These are phyloP conservation scores for Threskiornis aethiopicus DNA, from an alignment of 2,797 vertebrate genomes.

Conservation along the genomic window DNA sequence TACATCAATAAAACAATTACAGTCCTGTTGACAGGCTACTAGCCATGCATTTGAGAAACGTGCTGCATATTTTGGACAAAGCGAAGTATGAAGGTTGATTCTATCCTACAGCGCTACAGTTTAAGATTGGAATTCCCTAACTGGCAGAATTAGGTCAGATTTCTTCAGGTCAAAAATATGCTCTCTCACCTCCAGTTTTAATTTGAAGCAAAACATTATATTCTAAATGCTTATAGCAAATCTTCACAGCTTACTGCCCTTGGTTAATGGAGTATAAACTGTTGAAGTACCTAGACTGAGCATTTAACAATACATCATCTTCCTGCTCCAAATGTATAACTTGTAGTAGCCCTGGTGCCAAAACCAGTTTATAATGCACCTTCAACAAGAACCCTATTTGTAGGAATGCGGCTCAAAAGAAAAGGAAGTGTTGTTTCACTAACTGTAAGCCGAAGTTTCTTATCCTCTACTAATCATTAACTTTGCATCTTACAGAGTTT, in stretches of 20 bases:
- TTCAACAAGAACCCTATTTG: neutral
- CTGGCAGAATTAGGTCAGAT: conserved; percentile 14
- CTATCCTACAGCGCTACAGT: neutral
- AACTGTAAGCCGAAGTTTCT: neutral
- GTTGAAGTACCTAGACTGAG: conserved; percentile 32
- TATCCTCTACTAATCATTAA: neutral
- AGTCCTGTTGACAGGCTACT: neutral
- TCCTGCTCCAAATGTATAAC: conserved; percentile 51
- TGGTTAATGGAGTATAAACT: conserved; percentile 52
- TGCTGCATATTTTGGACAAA: neutral
- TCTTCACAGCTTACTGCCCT: conserved; percentile 41
- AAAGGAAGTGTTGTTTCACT: neutral
- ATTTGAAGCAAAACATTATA: conserved; percentile 26
- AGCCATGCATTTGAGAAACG: neutral
- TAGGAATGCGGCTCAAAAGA: neutral
- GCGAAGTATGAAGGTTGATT: neutral
- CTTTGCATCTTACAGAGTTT: neutral
- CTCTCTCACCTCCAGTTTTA: conserved; percentile 12
- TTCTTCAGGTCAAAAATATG: conserved; percentile 14
- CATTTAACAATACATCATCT: conserved; percentile 49
- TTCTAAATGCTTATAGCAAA: conserved; percentile 30
- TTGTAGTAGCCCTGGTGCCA: neutral
- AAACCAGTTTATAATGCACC: neutral
- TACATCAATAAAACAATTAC: conserved; percentile 11
- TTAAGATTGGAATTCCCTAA: neutral